A percentile compares a stretch with the other conserved stretches of the same genome.
phyloP scores from a whole-genome alignment of 1,140 invertebrate genomes.

The Sesamia nonagrioides region DNA sequence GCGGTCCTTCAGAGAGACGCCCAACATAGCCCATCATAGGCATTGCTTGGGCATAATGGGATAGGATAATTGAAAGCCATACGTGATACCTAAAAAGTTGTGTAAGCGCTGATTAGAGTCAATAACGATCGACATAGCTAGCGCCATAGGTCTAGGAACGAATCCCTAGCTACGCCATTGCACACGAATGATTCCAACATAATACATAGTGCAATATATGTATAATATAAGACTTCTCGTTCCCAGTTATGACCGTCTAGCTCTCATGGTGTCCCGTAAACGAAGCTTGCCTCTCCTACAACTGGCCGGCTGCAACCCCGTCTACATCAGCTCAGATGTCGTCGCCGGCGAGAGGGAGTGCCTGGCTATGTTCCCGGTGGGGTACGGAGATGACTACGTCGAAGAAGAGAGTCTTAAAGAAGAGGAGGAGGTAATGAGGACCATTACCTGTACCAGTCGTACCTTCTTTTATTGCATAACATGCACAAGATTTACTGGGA shows the following conservation, averaged over 20 bases:
- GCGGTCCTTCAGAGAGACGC: no score
- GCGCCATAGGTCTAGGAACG: no score
- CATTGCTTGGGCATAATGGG: no score
- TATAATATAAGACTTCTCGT: neutral
- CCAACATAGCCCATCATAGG: no score
- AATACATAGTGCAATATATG: neutral
- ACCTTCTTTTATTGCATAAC: no score
- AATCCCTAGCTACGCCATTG: no score
- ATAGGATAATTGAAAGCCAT: no score
- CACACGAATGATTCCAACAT: no score
- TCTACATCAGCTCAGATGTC: constrained; percentile 77
- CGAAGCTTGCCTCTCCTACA: constrained; percentile 75
- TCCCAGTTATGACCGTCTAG: constrained; percentile 75
- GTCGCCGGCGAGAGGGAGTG: constrained; percentile 73
- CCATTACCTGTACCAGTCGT: neutral
- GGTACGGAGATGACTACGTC: constrained; percentile 77
- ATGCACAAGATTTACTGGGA: no score
- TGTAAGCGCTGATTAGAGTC: no score
- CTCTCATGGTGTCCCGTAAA: constrained; percentile 79
- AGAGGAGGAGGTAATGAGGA: constrained; percentile 60
- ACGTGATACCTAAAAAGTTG: no score
- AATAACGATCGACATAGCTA: no score
- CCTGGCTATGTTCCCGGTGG: constrained; percentile 77
- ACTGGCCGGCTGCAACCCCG: constrained; percentile 73
- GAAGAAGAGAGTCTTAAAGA: constrained; percentile 75